Evolutionary conservation across 2,888 invertebrate genomes (phyloP).

Genomic region (Junonia oenone): DNA sequence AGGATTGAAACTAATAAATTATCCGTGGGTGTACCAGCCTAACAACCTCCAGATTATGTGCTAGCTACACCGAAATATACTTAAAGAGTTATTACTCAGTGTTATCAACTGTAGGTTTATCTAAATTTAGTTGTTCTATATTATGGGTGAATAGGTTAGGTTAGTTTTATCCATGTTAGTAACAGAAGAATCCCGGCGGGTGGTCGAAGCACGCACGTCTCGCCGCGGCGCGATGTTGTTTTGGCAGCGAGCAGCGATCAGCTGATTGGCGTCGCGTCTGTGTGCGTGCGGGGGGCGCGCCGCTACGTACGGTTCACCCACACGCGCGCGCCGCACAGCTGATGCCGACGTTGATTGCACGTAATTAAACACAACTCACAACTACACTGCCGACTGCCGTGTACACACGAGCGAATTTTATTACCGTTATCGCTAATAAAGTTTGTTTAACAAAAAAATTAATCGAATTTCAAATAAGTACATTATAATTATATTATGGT

Average conservation of each 20-base stretch:
- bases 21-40: conserved; percentile 15
- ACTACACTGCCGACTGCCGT: conserved; percentile 9
- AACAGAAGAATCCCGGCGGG: too few relatives aligned
- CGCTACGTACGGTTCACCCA: conserved; percentile 28
- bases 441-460: neutral
- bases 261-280: conserved; percentile 59
- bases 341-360: conserved; percentile 19
- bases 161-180: too few relatives aligned
- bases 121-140: neutral
- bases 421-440: neutral
- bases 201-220: conserved; percentile 15
- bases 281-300: conserved; percentile 39
- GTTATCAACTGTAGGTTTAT: conserved; percentile 4
- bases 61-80: conserved; percentile 5
- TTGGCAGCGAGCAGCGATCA: conserved; percentile 52
- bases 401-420: neutral
- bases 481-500: neutral
- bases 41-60: conserved; percentile 6
- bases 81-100: neutral
- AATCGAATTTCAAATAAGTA: conserved; percentile 1
- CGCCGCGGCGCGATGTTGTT: conserved; percentile 18
- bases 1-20: conserved; percentile 26
- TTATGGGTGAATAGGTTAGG: neutral
- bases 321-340: conserved; percentile 24
- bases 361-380: conserved; percentile 20